A percentile compares a stretch with the other conserved stretches of the same genome.
phyloP scores from a whole-genome alignment of 2,888 invertebrate genomes.

The Stenchaetothrips biformis region DNA sequence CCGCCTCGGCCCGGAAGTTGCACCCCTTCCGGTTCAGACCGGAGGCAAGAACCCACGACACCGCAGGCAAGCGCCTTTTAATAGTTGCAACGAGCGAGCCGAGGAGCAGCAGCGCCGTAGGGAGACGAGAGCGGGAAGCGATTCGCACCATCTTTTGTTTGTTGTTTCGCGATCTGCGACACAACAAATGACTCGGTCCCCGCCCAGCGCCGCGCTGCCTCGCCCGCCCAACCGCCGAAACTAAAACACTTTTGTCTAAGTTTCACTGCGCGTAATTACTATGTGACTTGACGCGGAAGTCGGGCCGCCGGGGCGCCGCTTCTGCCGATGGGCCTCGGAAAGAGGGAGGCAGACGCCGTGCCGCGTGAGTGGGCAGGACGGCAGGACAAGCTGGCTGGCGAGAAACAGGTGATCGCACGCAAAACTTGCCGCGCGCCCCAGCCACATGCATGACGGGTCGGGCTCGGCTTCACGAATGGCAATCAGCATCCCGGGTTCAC shows the following conservation, averaged over 20 bases:
- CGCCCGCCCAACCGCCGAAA: background rate
- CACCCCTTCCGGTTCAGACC: too few relatives aligned
- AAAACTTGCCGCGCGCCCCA: too few relatives aligned
- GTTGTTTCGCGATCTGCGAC: background rate
- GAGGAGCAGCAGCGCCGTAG: too few relatives aligned
- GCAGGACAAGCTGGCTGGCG: background rate
- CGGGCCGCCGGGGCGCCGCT: background rate
- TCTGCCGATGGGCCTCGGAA: background rate
- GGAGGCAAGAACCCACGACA: too few relatives aligned
- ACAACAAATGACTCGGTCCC: background rate
- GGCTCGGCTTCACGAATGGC: too few relatives aligned
- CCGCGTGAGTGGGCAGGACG: background rate
- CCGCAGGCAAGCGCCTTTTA: too few relatives aligned
- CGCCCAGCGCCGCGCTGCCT: background rate
- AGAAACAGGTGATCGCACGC: background rate
- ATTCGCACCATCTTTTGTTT: background rate
- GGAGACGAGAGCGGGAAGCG: too few relatives aligned
- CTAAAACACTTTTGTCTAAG: constrained; percentile 25
- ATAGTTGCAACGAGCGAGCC: too few relatives aligned
- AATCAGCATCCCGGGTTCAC: too few relatives aligned
- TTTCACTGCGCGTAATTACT: constrained; percentile 17
- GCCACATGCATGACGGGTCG: too few relatives aligned
- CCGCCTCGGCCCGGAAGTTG: too few relatives aligned
- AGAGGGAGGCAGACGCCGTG: background rate
- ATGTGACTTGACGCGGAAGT: constrained; percentile 20